Percentiles rank a stretch among this genome's conserved stretches.
phyloP scores from a whole-genome alignment of 30 jellyfish, hydroid and myxozoan genomes.

The Hydractinia echinata region DNA sequence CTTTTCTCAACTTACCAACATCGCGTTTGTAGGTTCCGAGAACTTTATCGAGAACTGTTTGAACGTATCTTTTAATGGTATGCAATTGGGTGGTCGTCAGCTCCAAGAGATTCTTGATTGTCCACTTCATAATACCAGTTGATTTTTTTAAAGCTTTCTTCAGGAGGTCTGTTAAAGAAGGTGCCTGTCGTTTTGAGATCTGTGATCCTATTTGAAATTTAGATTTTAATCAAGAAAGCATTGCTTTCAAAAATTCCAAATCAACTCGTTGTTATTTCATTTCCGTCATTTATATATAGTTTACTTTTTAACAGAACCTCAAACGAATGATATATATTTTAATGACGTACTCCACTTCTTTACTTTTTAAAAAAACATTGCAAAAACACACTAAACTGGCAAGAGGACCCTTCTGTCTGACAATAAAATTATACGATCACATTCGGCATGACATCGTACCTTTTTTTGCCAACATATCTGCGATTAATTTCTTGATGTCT shows the following conservation, averaged over 20 bases:
- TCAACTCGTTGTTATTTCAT: no score
- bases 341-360: no score
- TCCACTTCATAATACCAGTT: neutral
- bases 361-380: no score
- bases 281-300: no score
- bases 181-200: neutral
- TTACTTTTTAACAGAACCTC: no score
- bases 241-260: no score
- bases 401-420: no score
- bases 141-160: neutral
- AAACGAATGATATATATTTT: no score
- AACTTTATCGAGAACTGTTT: neutral
- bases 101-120: neutral
- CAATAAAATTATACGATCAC: no score
- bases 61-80: constrained; percentile 5
- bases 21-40: constrained; percentile 7
- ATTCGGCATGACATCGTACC: neutral
- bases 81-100: neutral
- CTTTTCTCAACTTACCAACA: neutral
- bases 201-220: no score
- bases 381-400: no score
- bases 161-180: neutral
- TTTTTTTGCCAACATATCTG: neutral
- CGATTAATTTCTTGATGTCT: neutral
- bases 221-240: no score